Evolutionary conservation across 35 echinoderm and acorn worm genomes (phyloP).

Genomic region (Heliocidaris erythrogramma): DNA sequence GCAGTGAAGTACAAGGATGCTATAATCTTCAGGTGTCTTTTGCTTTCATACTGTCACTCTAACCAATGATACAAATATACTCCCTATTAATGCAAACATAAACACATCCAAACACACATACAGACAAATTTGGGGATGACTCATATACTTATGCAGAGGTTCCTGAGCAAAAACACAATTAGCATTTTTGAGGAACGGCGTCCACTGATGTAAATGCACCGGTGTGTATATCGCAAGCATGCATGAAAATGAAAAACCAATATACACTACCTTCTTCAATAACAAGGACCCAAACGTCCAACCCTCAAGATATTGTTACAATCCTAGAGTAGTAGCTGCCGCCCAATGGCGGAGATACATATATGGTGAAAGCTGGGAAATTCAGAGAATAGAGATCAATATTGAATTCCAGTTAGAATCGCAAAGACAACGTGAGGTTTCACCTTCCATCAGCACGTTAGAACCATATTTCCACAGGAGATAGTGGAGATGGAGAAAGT

Average conservation of each 20-base stretch:
- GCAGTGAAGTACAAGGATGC: not conserved
- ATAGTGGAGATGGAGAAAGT: not conserved
- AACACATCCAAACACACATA: slow-evolving; percentile 11
- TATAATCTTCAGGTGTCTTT: not conserved
- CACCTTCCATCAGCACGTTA: not conserved
- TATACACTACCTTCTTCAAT: not conserved
- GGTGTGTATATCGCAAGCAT: not conserved
- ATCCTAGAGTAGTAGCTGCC: not conserved
- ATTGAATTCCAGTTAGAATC: not conserved
- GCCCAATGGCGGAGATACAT: not conserved
- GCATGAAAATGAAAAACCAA: slow-evolving; percentile 17
- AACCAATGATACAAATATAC: not conserved
- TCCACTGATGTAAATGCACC: not conserved
- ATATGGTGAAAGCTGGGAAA: not conserved
- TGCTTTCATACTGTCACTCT: not conserved
- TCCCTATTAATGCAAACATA: not conserved
- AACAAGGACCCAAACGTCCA: not conserved
- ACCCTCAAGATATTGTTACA: slow-evolving; percentile 1
- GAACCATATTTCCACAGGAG: not conserved
- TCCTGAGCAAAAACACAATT: not conserved
- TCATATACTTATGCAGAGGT: not conserved
- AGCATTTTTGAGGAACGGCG: not conserved
- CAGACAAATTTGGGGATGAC: not conserved
- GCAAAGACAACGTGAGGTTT: not conserved
- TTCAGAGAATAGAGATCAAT: not conserved